Evolutionary conservation across 2,888 invertebrate genomes (phyloP).

Genomic region (Xylota sylvarum): DNA sequence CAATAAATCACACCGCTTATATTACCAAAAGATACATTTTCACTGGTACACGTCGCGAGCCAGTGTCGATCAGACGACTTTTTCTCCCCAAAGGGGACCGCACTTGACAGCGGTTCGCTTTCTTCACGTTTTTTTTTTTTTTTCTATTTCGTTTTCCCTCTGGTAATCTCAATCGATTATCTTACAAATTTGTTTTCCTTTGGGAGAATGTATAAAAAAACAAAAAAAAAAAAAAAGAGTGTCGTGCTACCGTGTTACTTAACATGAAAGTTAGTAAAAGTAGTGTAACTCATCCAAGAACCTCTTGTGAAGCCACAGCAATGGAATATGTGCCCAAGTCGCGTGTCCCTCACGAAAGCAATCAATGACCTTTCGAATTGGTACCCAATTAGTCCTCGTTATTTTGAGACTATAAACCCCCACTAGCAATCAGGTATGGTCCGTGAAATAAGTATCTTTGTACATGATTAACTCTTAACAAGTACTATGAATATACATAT

Average conservation of each 20-base stretch:
- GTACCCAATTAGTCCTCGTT: constrained; percentile 37
- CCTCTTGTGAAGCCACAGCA: too few relatives aligned
- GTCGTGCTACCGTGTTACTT: constrained; percentile 43
- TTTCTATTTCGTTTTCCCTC: neutral
- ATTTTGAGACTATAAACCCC: constrained; percentile 2
- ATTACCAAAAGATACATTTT: constrained; percentile 40
- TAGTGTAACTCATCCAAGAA: neutral
- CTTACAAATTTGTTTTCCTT: constrained; percentile 8
- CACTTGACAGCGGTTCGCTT: constrained; percentile 52
- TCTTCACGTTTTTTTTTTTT: constrained; percentile 30
- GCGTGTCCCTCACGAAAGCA: constrained; percentile 24
- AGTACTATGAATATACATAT: neutral
- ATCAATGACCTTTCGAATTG: constrained; percentile 44
- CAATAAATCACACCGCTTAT: constrained; percentile 69
- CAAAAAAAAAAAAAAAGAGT: constrained; percentile 16
- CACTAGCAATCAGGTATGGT: neutral
- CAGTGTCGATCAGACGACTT: constrained; percentile 17
- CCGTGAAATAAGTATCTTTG: constrained; percentile 3
- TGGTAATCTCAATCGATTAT: constrained; percentile 20
- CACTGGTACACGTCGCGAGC: constrained; percentile 29
- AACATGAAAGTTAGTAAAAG: constrained; percentile 32
- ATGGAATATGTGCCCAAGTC: constrained; percentile 11
- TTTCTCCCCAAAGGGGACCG: constrained; percentile 12
- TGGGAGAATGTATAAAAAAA: neutral
- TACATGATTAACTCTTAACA: constrained; percentile 25